phyloP scores from a whole-genome alignment of 2,113 vertebrate genomes.

The Neodontobutis hainanensis region DNA sequence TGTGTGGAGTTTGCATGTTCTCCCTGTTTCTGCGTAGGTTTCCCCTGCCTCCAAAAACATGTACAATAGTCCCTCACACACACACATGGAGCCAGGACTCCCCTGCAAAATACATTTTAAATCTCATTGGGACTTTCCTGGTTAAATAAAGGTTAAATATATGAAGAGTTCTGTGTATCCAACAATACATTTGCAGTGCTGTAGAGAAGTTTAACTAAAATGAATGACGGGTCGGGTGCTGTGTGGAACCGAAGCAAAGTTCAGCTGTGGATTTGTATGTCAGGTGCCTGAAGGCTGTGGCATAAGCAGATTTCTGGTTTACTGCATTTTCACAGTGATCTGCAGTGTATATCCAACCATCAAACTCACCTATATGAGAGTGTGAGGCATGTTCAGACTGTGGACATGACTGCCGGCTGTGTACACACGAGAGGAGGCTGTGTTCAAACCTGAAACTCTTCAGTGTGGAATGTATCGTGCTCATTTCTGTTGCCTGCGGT shows the following conservation, averaged over 20 bases:
- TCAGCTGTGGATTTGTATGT: constrained; percentile 30
- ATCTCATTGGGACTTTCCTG: too few species aligned
- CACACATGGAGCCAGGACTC: too few species aligned
- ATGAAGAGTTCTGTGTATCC: not conserved
- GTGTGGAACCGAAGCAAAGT: constrained; percentile 41
- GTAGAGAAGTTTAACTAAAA: not conserved
- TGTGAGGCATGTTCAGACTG: not conserved
- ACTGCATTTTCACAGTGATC: constrained; percentile 8
- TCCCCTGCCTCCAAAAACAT: too few species aligned
- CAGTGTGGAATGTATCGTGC: constrained; percentile 58
- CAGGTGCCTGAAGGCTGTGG: constrained; percentile 15
- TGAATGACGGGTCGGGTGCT: not conserved
- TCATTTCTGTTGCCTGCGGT: constrained; percentile 48
- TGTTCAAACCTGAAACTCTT: constrained; percentile 58
- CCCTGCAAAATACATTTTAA: too few species aligned
- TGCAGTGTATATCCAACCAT: not conserved
- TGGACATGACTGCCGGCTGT: not conserved
- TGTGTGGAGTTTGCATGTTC: too few species aligned
- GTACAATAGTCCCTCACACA: too few species aligned
- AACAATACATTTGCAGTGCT: not conserved
- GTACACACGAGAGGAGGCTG: constrained; percentile 42
- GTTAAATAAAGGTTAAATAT: too few species aligned
- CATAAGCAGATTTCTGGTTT: constrained; percentile 57
- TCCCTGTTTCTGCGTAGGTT: too few species aligned
- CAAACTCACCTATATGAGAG: not conserved